Conservation (phyloP, 2,888 invertebrate species). For the Atherix ibis region DNA sequence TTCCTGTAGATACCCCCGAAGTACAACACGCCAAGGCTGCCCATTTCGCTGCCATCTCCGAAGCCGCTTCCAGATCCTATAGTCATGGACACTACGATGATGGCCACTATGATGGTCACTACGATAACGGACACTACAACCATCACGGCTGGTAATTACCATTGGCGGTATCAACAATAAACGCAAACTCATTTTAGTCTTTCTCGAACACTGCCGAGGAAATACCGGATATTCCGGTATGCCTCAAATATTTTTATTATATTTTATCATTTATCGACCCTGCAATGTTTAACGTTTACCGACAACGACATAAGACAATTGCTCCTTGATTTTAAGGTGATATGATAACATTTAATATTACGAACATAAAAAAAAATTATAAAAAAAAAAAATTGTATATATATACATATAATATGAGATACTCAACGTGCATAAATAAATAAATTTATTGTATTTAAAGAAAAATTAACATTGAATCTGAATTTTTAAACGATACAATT, state of each 20-base stretch:
- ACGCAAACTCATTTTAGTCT: conserved; percentile 8
- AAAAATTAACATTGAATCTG: too few species aligned
- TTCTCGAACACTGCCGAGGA: conserved; percentile 11
- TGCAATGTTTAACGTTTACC: too few species aligned
- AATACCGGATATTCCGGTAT: conserved; percentile 11
- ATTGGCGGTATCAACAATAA: background rate
- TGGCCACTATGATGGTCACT: conserved; percentile 17
- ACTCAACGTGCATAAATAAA: too few species aligned
- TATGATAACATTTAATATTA: too few species aligned
- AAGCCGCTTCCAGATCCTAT: conserved; percentile 20
- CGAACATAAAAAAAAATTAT: too few species aligned
- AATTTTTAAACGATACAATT: too few species aligned
- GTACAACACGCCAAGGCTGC: conserved; percentile 34
- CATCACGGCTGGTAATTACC: conserved; percentile 13
- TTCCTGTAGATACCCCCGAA: conserved; percentile 37
- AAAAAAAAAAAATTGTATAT: too few species aligned
- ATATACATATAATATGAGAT: too few species aligned
- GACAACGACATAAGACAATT: too few species aligned
- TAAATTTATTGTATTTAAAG: too few species aligned
- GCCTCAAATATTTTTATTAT: conserved; percentile 8
- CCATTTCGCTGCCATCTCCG: conserved; percentile 28
- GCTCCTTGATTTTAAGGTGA: too few species aligned
- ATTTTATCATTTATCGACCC: too few species aligned
- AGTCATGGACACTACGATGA: conserved; percentile 7
- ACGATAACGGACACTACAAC: conserved; percentile 23